Evolutionary conservation across 1,140 invertebrate genomes (phyloP).

Genomic region (Lerema accius): DNA sequence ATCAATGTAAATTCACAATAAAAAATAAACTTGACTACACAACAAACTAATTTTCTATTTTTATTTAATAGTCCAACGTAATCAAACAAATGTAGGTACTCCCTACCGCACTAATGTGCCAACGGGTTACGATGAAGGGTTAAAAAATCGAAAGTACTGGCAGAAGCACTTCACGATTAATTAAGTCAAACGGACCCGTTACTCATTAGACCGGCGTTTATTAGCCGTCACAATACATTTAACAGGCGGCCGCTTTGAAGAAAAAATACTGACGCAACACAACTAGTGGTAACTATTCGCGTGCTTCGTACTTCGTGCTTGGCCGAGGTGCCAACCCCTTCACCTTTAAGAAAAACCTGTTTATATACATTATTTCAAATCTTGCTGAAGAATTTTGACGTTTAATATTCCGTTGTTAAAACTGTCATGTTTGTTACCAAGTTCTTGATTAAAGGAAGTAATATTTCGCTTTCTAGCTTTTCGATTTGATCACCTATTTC

Average conservation of each 20-base stretch:
- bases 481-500: too few relatives aligned
- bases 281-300: slow-evolving; percentile 1
- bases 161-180: slow-evolving; percentile 64
- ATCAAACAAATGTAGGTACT: background rate
- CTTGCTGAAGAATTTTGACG: background rate
- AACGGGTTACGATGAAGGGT: slow-evolving; percentile 22
- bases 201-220: slow-evolving; percentile 66
- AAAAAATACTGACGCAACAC: slow-evolving; percentile 41
- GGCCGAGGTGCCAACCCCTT: background rate
- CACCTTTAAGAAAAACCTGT: background rate
- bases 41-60: too few relatives aligned
- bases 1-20: too few relatives aligned
- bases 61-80: slow-evolving; percentile 12
- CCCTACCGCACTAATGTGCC: background rate
- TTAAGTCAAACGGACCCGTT: slow-evolving; percentile 69
- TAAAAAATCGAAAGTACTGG: slow-evolving; percentile 47
- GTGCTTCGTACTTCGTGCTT: background rate
- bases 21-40: too few relatives aligned
- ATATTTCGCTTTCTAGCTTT: too few relatives aligned
- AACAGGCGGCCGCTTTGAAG: slow-evolving; percentile 56
- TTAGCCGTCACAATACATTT: slow-evolving; percentile 76
- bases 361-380: background rate
- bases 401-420: too few relatives aligned
- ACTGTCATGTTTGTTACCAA: too few relatives aligned
- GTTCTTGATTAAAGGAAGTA: too few relatives aligned